A percentile compares a stretch with the other conserved stretches of the same genome.
Evolutionary conservation across 1,140 invertebrate genomes (phyloP).

Genomic region (Camponotus vicinus): DNA sequence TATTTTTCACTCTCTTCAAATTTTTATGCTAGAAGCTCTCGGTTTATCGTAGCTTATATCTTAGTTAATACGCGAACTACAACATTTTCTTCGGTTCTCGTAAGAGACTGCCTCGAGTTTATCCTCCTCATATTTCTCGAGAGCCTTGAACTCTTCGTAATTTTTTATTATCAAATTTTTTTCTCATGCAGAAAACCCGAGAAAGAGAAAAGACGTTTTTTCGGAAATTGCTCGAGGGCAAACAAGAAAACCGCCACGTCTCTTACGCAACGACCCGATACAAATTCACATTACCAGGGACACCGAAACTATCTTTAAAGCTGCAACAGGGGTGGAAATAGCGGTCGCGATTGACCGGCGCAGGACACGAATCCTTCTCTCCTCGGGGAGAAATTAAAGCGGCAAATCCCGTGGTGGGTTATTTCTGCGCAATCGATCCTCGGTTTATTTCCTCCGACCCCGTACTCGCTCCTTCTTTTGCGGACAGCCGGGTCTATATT

Average conservation of each 20-base stretch:
- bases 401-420: constrained; percentile 42
- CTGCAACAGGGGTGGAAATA: background rate
- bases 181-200: background rate
- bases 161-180: background rate
- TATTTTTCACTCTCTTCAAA: constrained; percentile 44
- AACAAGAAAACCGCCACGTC: background rate
- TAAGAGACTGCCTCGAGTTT: background rate
- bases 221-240: background rate
- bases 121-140: background rate
- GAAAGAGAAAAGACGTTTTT: background rate
- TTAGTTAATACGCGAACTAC: background rate
- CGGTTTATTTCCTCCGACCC: constrained; percentile 22
- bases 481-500: constrained; percentile 31
- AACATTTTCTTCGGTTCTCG: background rate
- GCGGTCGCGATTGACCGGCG: constrained; percentile 27
- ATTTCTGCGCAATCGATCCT: constrained; percentile 58
- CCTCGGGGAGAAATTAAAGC: constrained; percentile 30
- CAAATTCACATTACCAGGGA: background rate
- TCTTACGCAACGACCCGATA: background rate
- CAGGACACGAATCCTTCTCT: constrained; percentile 23
- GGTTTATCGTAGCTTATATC: background rate
- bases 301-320: background rate
- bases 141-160: background rate
- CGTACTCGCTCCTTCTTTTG: background rate
- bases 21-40: constrained; percentile 16